These are phyloP conservation scores for Microcebus griseorufus DNA, from an alignment of 2,113 vertebrate species.

Conservation along the genomic window DNA sequence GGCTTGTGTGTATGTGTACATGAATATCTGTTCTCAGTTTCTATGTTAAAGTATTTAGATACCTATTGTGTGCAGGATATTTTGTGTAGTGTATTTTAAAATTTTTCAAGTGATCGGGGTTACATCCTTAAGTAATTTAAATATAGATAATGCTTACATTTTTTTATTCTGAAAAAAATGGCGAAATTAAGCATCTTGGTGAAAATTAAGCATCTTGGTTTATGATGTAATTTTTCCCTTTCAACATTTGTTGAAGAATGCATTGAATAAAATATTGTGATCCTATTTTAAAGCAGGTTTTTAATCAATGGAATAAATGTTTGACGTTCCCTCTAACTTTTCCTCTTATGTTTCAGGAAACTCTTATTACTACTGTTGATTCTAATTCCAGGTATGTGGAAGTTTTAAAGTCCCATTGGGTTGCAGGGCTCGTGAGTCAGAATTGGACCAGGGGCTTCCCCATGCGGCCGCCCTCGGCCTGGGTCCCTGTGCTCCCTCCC, in stretches of 20 bases:
- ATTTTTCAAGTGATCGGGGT: background rate
- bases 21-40: background rate
- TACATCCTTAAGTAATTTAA: background rate
- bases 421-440: background rate
- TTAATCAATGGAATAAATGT: background rate
- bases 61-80: background rate
- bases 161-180: background rate
- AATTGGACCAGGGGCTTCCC: fast-evolving
- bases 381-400: conserved; percentile 85
- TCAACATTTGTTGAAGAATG: background rate
- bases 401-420: background rate
- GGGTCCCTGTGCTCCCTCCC: background rate
- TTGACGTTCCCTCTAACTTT: background rate
- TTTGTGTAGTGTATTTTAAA: background rate
- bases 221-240: background rate
- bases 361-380: conserved; percentile 83
- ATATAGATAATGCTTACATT: background rate
- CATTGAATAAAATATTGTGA: background rate
- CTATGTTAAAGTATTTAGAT: background rate
- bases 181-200: background rate
- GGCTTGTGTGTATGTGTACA: background rate
- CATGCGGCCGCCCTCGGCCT: fast-evolving
- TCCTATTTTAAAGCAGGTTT: background rate
- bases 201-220: background rate
- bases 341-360: conserved; percentile 83